Evolutionary conservation across 2,888 invertebrate genomes (phyloP), one percentile per base, ranked within the genome.

Genomic region (Leucozona laternaria): DNA sequence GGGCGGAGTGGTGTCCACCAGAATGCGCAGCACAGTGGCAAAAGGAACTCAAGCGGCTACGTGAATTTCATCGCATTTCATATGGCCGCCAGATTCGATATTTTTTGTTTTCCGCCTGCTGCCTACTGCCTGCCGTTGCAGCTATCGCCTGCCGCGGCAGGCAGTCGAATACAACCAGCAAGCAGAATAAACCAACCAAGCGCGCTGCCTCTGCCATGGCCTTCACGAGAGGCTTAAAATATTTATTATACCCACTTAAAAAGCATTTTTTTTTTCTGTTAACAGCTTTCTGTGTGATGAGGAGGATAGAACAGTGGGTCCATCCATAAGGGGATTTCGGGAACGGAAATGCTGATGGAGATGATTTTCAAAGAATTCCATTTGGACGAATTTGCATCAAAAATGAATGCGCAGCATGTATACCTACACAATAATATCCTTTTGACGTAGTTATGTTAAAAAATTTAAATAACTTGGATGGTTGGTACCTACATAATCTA

Each of bases 31-130:
- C 78, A 75, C 82, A 86, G 86, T 82, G 82, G 86, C 78, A 78
- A 55, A 50, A 77, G 43, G 50, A 77, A 55, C 55, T 57, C 31
- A 78, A 70, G 70, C 77, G 80, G 57, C 75, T 79, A 86, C 82
- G 86, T 82, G 86, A 82, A 82, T 86, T 86, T 82, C 78, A 73
- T 82, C 78, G 86, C 82, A 86, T 73, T 75, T 82, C 82, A 86
- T 31, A 86, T 86, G 86, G 82, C 82, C 82, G 81, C 86, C 82
- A 86, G 77, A 85, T 81, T 68, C n/a, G 17, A 68, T 53, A 40
- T 34, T 28, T 28, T 80, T 77, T 34, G 48, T 80, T 80, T 81
- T 71, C 55, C 60, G 85, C 68, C 55, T 73, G 60, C 48, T 68
- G 79, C 50, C 40, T 45, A 58, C 58, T 31, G 31, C 34, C 68